phyloP scores from a whole-genome alignment of 2,797 vertebrate species.

The Crenuchus spilurus region DNA sequence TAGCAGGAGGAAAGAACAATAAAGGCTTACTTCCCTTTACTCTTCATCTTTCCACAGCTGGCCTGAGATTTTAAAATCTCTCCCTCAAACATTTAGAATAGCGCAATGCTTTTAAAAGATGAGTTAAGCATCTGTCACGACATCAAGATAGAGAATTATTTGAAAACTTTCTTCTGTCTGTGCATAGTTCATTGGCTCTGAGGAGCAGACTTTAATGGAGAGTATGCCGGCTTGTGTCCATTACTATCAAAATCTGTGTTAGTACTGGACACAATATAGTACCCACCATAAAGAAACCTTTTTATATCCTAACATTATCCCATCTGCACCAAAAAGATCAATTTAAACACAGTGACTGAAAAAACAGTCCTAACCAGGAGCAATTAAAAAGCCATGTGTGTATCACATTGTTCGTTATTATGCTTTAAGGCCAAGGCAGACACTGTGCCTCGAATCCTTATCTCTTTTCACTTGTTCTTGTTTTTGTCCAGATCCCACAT shows the following conservation, averaged over 20 bases:
- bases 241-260: neutral
- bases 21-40: constrained; percentile 35
- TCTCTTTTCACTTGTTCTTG: constrained; percentile 51
- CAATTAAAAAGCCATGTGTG: constrained; percentile 36
- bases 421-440: constrained; percentile 23
- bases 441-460: constrained; percentile 21
- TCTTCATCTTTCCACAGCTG: neutral
- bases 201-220: constrained; percentile 26
- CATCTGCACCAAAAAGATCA: constrained; percentile 9
- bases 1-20: neutral
- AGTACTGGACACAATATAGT: neutral
- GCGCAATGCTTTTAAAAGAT: neutral
- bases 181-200: constrained; percentile 46
- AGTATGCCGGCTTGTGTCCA: constrained; percentile 11
- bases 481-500: constrained; percentile 36
- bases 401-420: constrained; percentile 30
- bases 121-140: constrained; percentile 5
- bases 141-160: constrained; percentile 24
- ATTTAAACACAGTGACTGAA: constrained; percentile 34
- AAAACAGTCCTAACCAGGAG: constrained; percentile 29
- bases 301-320: neutral
- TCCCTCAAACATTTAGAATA: neutral
- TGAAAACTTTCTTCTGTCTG: constrained; percentile 19
- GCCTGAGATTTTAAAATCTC: neutral
- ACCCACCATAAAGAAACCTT: constrained; percentile 4